Percentiles rank a stretch among this genome's conserved stretches.
phyloP scores from a whole-genome alignment of 2,113 vertebrate species.

The Silurus meridionalis region DNA sequence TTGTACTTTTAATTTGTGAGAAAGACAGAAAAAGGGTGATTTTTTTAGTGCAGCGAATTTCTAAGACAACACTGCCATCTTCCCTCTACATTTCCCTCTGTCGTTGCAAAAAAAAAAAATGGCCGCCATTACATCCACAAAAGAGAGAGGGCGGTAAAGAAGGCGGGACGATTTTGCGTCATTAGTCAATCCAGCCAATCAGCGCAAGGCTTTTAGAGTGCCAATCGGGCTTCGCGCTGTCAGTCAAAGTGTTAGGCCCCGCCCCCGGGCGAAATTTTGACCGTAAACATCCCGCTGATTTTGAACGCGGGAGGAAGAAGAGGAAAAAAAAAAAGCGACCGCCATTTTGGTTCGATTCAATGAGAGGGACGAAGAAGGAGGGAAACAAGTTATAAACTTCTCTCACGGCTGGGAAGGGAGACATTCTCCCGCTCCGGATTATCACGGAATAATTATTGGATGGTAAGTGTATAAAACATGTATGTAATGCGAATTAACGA shows the following conservation, averaged over 20 bases:
- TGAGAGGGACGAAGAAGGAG: slow-evolving; percentile 72
- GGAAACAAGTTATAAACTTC: slow-evolving; percentile 53
- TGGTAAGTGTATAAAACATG: slow-evolving; percentile 33
- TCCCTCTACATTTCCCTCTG: slow-evolving; percentile 16
- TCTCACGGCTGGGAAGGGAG: slow-evolving; percentile 56
- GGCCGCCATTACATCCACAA: background rate
- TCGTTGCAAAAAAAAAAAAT: background rate
- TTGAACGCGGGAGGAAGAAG: slow-evolving; percentile 78
- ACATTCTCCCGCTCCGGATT: slow-evolving; percentile 62
- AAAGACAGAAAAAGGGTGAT: background rate
- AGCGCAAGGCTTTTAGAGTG: background rate
- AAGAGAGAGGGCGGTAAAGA: background rate
- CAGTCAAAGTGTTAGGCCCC: slow-evolving; percentile 47
- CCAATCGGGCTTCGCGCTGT: background rate
- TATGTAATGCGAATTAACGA: too few relatives aligned
- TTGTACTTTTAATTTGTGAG: background rate
- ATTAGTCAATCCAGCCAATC: background rate
- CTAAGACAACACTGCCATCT: slow-evolving; percentile 55
- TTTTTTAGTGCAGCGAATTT: background rate
- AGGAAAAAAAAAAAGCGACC: slow-evolving; percentile 58
- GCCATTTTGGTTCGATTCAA: slow-evolving; percentile 79
- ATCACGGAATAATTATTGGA: slow-evolving; percentile 31
- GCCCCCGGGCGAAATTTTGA: slow-evolving; percentile 71
- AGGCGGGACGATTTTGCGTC: slow-evolving; percentile 56
- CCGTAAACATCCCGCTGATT: slow-evolving; percentile 79